Evolutionary conservation across 1,140 invertebrate genomes (phyloP).

Genomic region (Drosophila mojavensis): DNA sequence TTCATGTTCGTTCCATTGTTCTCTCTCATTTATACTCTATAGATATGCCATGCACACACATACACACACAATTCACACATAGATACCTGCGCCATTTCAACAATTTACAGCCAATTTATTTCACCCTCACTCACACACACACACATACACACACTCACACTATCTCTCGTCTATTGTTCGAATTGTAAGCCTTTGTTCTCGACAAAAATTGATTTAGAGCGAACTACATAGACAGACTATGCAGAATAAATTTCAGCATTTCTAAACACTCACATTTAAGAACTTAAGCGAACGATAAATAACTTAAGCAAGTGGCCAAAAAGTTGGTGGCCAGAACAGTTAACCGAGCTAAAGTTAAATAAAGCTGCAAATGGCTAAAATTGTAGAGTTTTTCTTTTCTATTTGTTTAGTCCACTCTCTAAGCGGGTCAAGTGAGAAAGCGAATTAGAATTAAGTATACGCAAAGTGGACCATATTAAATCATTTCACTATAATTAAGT

Average conservation of each 20-base stretch:
- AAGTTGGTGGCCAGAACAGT: no score
- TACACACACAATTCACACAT: not conserved
- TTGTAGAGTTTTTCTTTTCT: no score
- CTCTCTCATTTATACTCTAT: slow-evolving; percentile 42
- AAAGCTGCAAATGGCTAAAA: no score
- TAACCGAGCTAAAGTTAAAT: no score
- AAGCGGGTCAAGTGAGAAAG: no score
- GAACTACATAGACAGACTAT: slow-evolving; percentile 39
- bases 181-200: slow-evolving; percentile 65
- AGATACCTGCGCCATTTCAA: slow-evolving; percentile 34
- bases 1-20: slow-evolving; percentile 42
- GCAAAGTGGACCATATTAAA: no score
- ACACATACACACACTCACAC: slow-evolving; percentile 9
- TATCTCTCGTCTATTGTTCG: slow-evolving; percentile 54
- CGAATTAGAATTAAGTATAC: no score
- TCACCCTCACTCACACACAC: slow-evolving; percentile 30
- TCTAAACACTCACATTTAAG: not conserved
- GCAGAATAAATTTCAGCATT: slow-evolving; percentile 2
- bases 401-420: no score
- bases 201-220: slow-evolving; percentile 66
- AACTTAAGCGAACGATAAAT: slow-evolving; percentile 9
- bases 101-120: slow-evolving; percentile 60
- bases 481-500: not conserved
- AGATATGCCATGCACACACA: slow-evolving; percentile 33
- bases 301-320: slow-evolving; percentile 2